Conservation (phyloP, 30 jellyfish, hydroid and myxozoan genomes). For the Sanderia malayensis region DNA sequence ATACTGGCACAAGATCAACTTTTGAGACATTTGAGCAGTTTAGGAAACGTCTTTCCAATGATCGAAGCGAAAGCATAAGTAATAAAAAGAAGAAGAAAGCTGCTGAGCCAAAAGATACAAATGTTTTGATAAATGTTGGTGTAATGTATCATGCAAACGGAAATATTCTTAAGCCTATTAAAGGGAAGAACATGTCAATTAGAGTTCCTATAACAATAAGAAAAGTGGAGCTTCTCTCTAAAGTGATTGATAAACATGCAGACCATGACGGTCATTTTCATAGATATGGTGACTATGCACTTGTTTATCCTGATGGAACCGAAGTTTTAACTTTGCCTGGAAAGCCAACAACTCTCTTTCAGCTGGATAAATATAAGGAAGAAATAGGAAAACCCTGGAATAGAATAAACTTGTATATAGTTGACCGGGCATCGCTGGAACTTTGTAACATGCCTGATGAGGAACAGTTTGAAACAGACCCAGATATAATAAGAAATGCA, state of each 20-base stretch:
- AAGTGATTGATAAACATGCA: background rate
- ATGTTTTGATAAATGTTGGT: background rate
- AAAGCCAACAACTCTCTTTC: background rate
- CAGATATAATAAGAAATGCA: background rate
- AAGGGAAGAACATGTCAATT: background rate
- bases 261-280: background rate
- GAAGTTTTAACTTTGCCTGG: background rate
- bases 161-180: background rate
- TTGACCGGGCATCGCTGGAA: conserved; percentile 4
- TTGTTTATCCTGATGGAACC: background rate
- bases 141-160: conserved; percentile 1
- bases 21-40: background rate
- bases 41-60: conserved; percentile 1
- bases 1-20: background rate
- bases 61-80: background rate
- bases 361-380: background rate
- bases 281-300: background rate
- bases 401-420: background rate
- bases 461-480: conserved; percentile 1
- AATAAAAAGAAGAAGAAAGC: background rate
- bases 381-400: conserved; percentile 1
- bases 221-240: background rate
- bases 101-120: conserved; percentile 1
- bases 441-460: background rate
- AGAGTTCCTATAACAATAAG: background rate